Evolutionary conservation across 1,140 invertebrate species (phyloP).

Genomic region (Brachionus asplanchnoidis): DNA sequence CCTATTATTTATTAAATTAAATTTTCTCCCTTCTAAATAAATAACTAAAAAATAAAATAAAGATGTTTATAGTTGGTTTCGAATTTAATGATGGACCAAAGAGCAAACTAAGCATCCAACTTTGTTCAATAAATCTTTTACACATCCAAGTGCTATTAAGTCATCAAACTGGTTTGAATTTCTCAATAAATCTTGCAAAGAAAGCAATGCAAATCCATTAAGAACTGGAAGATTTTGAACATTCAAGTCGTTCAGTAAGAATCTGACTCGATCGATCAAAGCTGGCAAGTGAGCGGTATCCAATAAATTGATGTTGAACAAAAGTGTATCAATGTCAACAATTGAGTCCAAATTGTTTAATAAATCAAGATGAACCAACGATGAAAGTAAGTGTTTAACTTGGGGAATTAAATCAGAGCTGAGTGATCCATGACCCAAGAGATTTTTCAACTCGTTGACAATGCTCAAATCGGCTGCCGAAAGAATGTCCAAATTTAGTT

Average conservation of each 20-base stretch:
- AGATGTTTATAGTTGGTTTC: neutral
- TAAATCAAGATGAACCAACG: neutral
- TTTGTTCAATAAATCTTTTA: neutral
- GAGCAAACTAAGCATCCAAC: neutral
- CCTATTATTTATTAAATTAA: too few species aligned
- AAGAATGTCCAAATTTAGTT: neutral
- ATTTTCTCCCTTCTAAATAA: too few species aligned
- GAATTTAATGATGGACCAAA: neutral
- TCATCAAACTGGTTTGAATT: neutral
- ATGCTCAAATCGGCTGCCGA: neutral
- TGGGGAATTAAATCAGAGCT: neutral
- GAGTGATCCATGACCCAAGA: neutral
- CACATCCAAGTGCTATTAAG: neutral
- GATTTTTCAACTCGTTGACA: neutral
- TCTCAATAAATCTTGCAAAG: neutral
- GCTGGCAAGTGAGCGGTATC: neutral
- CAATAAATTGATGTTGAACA: neutral
- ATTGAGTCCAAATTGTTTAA: neutral
- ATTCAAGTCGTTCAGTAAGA: neutral
- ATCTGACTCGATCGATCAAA: neutral
- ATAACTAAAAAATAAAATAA: too few species aligned
- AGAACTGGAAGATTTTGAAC: neutral
- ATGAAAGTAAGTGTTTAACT: neutral
- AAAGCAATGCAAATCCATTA: neutral
- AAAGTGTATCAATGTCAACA: neutral